Percentiles rank a stretch among this genome's conserved stretches.
Conservation (phyloP, 2,797 vertebrate species). For the Acipenser transmontanus region DNA sequence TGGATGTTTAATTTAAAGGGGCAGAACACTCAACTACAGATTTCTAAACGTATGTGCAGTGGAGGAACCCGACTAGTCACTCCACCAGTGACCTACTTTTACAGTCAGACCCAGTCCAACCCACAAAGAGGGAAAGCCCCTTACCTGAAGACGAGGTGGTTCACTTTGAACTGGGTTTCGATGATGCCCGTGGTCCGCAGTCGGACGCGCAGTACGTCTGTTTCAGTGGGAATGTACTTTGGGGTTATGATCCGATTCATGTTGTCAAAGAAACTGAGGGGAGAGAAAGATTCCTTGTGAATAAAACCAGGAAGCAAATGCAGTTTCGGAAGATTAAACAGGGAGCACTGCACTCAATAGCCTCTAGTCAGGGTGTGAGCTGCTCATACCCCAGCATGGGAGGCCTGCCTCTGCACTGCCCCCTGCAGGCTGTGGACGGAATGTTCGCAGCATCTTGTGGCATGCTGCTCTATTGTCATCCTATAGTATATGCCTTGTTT, state of each 20-base stretch:
- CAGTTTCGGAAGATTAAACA: not conserved
- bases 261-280: slow-evolving; percentile 60
- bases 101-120: not conserved
- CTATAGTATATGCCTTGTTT: not conserved
- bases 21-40: too few species aligned
- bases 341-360: not conserved
- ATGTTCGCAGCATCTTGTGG: not conserved
- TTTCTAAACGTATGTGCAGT: too few species aligned
- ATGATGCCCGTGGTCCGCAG: slow-evolving; percentile 59
- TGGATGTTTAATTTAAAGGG: too few species aligned
- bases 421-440: too few species aligned
- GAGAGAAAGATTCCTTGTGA: not conserved
- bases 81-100: not conserved
- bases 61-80: not conserved
- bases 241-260: slow-evolving; percentile 55
- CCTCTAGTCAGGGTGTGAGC: not conserved
- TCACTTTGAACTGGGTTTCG: slow-evolving; percentile 57
- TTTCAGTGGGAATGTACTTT: slow-evolving; percentile 54
- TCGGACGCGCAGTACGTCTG: slow-evolving; percentile 56
- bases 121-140: not conserved
- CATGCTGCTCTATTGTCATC: slow-evolving; percentile 15
- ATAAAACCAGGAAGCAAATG: not conserved
- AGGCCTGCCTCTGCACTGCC: too few species aligned
- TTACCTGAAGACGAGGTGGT: slow-evolving; percentile 52
- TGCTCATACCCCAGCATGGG: too few species aligned